Base-by-base conservation (phyloP, 2,888 invertebrate species). In the Margaritifera margaritifera region DNA sequence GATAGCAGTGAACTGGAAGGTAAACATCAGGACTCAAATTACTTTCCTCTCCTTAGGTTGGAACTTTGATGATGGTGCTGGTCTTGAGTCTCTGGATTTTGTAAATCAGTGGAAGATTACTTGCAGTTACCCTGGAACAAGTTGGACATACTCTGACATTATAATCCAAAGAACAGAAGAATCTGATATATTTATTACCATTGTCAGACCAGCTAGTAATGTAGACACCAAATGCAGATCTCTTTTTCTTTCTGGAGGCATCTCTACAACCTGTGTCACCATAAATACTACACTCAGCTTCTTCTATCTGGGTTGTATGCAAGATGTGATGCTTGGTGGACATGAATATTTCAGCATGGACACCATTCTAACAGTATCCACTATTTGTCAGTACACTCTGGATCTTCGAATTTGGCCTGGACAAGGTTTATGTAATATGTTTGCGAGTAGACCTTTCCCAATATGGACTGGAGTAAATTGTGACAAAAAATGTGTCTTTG, bases 41-140 rank as follows among this genome's bases (percentile, higher is more conserved):
- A 52, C 52, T 4, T 66, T 62, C 11, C 58, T 79, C 4, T 63
- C 58, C 0, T 50, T 71, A 3, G 70, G 75, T 18, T 78, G 75
- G 77, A 70, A 70, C 25, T 64, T 80, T 53, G 60, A 66, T 31
- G 64, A 69, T 54, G 80, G 80, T 18, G 57, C 56, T 55, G 78
- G 77, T 11, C 22, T 52, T 3, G 50, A 19, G 19, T 52, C 67
- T 25, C 22, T 24, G 18, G 78, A 78, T 67, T 54, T 75, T 24
- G 72, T 74, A 50, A 60, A 54, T 11, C 50, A 66, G 6, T 62
- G 63, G 18, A 53, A 25, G 20, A 60, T 78, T 6, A 62, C 42
- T 18, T 42, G 71, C 19, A 68, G 68, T 8, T 27, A 31, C 1
- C 61, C 57, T 19, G 78, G 75, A 4, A 27, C 50, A 1, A 20